Base-by-base conservation (phyloP, 1,140 invertebrate species). In the Phymastichus coffea region DNA sequence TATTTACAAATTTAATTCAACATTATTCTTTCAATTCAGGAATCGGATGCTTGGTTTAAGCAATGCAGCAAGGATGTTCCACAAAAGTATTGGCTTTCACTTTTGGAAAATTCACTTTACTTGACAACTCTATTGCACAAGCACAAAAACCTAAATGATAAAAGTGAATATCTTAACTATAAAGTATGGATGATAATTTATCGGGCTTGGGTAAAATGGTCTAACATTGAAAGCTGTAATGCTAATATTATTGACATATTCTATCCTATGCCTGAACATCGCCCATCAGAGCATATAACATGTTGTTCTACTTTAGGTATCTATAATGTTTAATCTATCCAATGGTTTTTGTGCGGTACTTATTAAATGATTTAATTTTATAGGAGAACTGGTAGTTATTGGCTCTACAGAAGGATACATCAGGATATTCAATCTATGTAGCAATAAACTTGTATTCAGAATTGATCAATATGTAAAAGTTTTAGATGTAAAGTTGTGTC, bases 381-480 rank as follows among this genome's bases (percentile, higher is more conserved):
- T 22, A 70, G 66, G 22, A 28, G 46, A 53, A 46, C 38, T 64
- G 25, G 20, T 68, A 19, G 66, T 57, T 20, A 20, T 67, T n/a
- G 68, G 66, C 6, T 61, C 61, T 12, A 57, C 46, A 2, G 65
- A 68, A 33, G 67, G 68, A 33, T 65, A 51, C 0, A 40, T 69
- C 44, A 63, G 61, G 41, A 46, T 70, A 17, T 66, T 51, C 17
- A 26, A 68, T 55, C 38, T 64, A 14, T 14, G 17, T 8, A 19
- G 17, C 4, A 22, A 35, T 44, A 10, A 38, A 12, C n/a, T 38
- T 43, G 38, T 55, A 23, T 52, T 35, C 35, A 37, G 43, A 56
- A 15, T 44, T n/a, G 60, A 69, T 53, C 63, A 63, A 23, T 37
- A 26, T 17, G 59, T 61, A 19, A 57, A 38, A 43, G 10, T 67